Percentiles rank a stretch among this genome's conserved stretches.
These are phyloP conservation scores for Petrocephalus schoutedeni DNA, from an alignment of 2,797 vertebrate genomes.

Conservation along the genomic window DNA sequence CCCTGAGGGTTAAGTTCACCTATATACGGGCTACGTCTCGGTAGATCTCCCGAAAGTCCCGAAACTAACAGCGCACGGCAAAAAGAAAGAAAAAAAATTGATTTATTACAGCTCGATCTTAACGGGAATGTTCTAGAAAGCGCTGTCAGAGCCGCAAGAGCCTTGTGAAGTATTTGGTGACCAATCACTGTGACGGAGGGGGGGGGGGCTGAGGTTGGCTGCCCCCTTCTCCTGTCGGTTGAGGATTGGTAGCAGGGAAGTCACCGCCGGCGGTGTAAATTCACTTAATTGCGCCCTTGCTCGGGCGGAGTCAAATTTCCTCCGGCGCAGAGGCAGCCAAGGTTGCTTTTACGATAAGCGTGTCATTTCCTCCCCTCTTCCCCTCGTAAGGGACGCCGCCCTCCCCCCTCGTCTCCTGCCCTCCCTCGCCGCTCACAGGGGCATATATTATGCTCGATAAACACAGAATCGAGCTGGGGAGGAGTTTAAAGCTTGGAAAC, in stretches of 20 bases:
- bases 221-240: not conserved
- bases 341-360: not conserved
- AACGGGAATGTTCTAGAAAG: not conserved
- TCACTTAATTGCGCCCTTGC: not conserved
- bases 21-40: not conserved
- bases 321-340: not conserved
- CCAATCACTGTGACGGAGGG: not conserved
- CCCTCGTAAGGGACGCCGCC: not conserved
- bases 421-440: too few relatives aligned
- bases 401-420: not conserved
- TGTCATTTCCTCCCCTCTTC: not conserved
- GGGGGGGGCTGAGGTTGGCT: not conserved
- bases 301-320: constrained; percentile 7
- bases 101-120: not conserved
- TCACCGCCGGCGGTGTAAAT: not conserved
- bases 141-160: not conserved
- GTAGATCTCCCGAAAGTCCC: not conserved
- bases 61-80: not conserved
- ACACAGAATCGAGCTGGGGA: not conserved
- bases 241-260: not conserved
- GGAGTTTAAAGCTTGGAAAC: not conserved
- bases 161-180: not conserved
- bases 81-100: not conserved
- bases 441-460: not conserved
- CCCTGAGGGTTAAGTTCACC: not conserved